phyloP scores from a whole-genome alignment of 2,888 invertebrate species.

The Silvanus unidentatus region DNA sequence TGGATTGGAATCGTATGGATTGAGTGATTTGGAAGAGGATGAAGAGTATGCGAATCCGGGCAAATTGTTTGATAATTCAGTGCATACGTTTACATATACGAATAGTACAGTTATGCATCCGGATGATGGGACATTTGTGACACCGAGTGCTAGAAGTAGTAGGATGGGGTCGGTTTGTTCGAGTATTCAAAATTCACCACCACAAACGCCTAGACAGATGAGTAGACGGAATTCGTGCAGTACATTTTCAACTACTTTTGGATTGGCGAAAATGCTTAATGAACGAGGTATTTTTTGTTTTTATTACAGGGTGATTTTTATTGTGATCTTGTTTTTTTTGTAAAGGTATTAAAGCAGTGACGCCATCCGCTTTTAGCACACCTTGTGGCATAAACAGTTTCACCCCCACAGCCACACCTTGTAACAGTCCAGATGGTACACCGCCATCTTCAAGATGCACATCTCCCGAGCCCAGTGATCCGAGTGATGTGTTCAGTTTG shows the following conservation, averaged over 20 bases:
- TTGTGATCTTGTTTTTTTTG: too few species aligned
- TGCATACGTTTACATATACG: slow-evolving; percentile 79
- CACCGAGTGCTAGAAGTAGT: slow-evolving; percentile 56
- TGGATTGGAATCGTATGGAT: slow-evolving; percentile 63
- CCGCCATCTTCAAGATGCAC: slow-evolving; percentile 53
- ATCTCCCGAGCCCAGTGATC: slow-evolving; percentile 51
- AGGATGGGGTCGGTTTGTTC: slow-evolving; percentile 62
- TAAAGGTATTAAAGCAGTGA: slow-evolving; percentile 65
- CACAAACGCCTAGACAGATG: slow-evolving; percentile 48
- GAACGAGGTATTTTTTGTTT: slow-evolving; percentile 65
- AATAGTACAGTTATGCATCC: slow-evolving; percentile 88
- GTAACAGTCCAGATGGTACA: slow-evolving; percentile 73
- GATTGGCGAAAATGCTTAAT: slow-evolving; percentile 71
- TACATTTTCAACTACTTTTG: slow-evolving; percentile 66
- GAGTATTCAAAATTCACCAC: slow-evolving; percentile 50
- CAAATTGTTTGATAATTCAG: slow-evolving; percentile 69
- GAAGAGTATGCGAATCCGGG: slow-evolving; percentile 64
- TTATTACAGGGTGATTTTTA: neutral
- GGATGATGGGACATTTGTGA: slow-evolving; percentile 70
- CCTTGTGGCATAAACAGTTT: slow-evolving; percentile 61
- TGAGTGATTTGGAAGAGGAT: slow-evolving; percentile 69
- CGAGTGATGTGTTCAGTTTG: slow-evolving; percentile 41
- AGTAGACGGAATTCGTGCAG: slow-evolving; percentile 77
- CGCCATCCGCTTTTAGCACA: slow-evolving; percentile 61
- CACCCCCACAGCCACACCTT: slow-evolving; percentile 81